Percentiles rank a stretch among this genome's conserved stretches.
phyloP scores from a whole-genome alignment of 1,140 invertebrate genomes.

The Charaxes varanes region DNA sequence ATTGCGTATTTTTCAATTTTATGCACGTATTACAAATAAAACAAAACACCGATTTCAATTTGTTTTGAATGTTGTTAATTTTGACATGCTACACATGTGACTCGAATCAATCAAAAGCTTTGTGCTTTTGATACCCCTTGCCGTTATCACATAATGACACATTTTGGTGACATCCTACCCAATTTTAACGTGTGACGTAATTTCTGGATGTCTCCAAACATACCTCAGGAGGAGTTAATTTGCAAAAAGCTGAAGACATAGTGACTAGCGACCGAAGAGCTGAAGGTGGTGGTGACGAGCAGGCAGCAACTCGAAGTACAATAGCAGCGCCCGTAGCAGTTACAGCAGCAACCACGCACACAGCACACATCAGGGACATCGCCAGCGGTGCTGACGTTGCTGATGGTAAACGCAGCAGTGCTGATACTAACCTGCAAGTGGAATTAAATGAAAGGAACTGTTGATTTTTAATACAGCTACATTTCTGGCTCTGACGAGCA shows the following conservation, averaged over 20 bases:
- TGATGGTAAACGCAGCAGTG: slow-evolving; percentile 28
- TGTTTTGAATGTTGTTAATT: no score
- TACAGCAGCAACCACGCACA: slow-evolving; percentile 24
- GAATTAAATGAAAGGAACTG: no score
- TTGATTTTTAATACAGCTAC: no score
- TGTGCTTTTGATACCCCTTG: no score
- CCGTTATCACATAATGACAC: no score
- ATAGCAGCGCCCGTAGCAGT: slow-evolving; percentile 26
- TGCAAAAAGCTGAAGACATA: slow-evolving; percentile 22
- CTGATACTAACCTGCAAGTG: slow-evolving; percentile 33
- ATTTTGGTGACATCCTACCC: no score
- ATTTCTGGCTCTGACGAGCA: no score
- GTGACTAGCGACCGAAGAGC: slow-evolving; percentile 26
- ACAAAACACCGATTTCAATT: no score
- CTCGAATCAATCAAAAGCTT: no score
- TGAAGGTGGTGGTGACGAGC: slow-evolving; percentile 27
- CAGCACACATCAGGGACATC: slow-evolving; percentile 24
- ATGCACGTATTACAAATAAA: no score
- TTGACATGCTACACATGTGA: no score
- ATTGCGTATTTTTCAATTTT: no score
- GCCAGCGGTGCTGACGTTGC: slow-evolving; percentile 20
- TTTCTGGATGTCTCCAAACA: not conserved
- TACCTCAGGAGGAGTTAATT: slow-evolving; percentile 31
- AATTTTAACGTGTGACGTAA: not conserved
- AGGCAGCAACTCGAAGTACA: slow-evolving; percentile 28